Percentiles rank a stretch among this genome's conserved stretches.
Evolutionary conservation across 2,888 invertebrate species (phyloP).

Genomic region (Didymodactylos carnosus): DNA sequence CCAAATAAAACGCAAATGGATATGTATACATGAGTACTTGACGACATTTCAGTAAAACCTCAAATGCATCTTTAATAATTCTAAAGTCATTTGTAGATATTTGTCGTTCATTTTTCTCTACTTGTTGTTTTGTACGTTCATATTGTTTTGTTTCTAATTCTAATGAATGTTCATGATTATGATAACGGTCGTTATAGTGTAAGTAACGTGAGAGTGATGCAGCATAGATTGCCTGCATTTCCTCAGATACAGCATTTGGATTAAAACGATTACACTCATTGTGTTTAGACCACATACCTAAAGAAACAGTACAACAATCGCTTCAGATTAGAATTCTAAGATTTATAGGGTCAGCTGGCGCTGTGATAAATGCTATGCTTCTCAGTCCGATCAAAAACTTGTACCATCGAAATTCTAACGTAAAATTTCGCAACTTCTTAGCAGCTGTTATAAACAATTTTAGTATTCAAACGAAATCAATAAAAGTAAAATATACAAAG

Average conservation of each 20-base stretch:
- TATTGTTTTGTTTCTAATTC: slow-evolving; percentile 84
- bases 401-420: too few relatives aligned
- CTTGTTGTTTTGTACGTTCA: slow-evolving; percentile 64
- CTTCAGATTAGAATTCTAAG: too few relatives aligned
- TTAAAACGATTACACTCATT: neutral
- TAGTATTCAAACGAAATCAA: too few relatives aligned
- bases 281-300: neutral
- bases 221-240: neutral
- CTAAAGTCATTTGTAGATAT: slow-evolving; percentile 99
- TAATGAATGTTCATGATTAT: slow-evolving; percentile 89
- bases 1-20: slow-evolving; percentile 96
- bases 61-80: slow-evolving; percentile 79
- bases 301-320: neutral
- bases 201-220: slow-evolving; percentile 87
- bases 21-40: slow-evolving; percentile 97
- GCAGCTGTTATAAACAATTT: too few relatives aligned
- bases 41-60: slow-evolving; percentile 66
- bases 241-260: neutral
- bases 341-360: too few relatives aligned
- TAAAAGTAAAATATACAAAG: too few relatives aligned
- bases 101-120: slow-evolving; percentile 54
- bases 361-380: too few relatives aligned
- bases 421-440: too few relatives aligned
- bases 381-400: too few relatives aligned
- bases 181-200: slow-evolving; percentile 65